Conservation (phyloP, 2,888 invertebrate genomes). For the Orchesella flavescens region DNA sequence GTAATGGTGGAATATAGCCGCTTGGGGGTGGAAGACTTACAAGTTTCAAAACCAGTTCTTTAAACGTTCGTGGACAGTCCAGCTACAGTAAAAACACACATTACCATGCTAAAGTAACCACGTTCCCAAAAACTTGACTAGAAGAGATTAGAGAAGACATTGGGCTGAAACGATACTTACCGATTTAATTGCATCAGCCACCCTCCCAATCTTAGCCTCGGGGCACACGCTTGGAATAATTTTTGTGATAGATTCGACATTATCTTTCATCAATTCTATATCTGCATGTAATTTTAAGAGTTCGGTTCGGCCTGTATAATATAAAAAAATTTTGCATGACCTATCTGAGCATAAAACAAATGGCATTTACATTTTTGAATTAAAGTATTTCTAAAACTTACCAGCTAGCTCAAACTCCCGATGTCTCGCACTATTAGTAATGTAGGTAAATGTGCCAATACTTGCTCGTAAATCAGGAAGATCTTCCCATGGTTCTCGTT, state of each 20-base stretch:
- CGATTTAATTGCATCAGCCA: background rate
- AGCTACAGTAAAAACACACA: background rate
- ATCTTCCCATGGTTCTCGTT: background rate
- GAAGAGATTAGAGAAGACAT: background rate
- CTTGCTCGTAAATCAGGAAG: background rate
- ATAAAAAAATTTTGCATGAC: background rate
- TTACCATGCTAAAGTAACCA: background rate
- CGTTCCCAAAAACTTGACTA: too few species aligned
- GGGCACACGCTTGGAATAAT: slow-evolving; percentile 14
- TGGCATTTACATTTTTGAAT: too few species aligned
- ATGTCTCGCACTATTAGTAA: background rate
- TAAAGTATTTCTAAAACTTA: background rate
- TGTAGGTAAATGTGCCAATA: background rate
- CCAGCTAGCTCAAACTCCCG: slow-evolving; percentile 34
- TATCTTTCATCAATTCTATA: slow-evolving; percentile 12
- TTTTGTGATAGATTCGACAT: background rate
- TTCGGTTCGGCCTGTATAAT: slow-evolving; percentile 16
- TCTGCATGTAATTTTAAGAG: background rate
- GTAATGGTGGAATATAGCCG: background rate
- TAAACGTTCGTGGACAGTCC: background rate
- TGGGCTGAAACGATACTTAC: slow-evolving; percentile 24
- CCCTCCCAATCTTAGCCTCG: background rate
- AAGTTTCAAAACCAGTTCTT: slow-evolving; percentile 16
- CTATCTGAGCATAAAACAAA: too few species aligned
- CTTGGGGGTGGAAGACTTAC: background rate